Evolutionary conservation across 2,113 vertebrate genomes (phyloP).

Genomic region (Rattus norvegicus): DNA sequence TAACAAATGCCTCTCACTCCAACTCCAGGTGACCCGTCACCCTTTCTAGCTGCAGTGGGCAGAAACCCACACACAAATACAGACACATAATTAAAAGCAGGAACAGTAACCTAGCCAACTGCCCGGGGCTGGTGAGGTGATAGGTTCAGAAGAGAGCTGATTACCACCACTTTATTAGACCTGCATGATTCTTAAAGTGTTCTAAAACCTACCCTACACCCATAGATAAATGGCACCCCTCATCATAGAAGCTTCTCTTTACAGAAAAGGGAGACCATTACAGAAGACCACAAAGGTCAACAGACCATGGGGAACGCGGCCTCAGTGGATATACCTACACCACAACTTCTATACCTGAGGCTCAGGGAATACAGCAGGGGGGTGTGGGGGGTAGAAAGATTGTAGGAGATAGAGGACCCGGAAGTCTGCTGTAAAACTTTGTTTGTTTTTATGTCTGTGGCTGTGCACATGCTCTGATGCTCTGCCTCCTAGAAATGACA

Average conservation of each 20-base stretch:
- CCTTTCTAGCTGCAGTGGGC: background rate
- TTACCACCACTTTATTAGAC: too few relatives aligned
- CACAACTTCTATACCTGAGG: background rate
- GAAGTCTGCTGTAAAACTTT: background rate
- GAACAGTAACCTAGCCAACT: background rate
- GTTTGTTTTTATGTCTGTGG: too few relatives aligned
- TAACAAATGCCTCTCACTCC: background rate
- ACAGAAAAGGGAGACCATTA: background rate
- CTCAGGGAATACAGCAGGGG: background rate
- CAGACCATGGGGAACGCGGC: background rate
- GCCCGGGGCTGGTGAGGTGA: background rate
- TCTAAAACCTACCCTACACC: background rate
- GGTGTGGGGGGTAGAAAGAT: background rate
- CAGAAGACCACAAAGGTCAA: background rate
- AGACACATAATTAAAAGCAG: background rate
- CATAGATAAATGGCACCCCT: background rate
- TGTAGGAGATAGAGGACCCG: background rate
- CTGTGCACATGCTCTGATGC: too few relatives aligned
- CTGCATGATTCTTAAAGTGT: background rate
- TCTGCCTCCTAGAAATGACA: background rate
- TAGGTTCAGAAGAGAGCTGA: background rate
- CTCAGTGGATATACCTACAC: background rate
- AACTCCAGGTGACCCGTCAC: background rate
- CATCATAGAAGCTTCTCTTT: background rate
- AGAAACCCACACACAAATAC: background rate